Conservation (phyloP, 1,140 invertebrate species). For the Drosophila simulans region DNA sequence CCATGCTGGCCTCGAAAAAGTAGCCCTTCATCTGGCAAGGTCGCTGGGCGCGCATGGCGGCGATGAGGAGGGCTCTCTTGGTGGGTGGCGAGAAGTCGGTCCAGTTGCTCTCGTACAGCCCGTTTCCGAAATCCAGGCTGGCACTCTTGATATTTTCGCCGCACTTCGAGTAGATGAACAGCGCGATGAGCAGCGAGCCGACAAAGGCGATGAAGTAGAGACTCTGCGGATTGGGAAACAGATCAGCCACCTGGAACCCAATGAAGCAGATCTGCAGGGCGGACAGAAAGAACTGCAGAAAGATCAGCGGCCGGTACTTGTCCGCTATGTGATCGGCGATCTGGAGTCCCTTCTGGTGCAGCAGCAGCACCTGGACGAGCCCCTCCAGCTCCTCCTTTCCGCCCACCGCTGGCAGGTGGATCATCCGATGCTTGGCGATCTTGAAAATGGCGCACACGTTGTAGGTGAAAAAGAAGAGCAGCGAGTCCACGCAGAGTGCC, state of each 20-base stretch:
- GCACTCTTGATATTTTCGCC: slow-evolving; percentile 69
- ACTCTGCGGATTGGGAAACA: slow-evolving; percentile 58
- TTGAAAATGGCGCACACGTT: slow-evolving; percentile 71
- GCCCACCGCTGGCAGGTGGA: slow-evolving; percentile 30
- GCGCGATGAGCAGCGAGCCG: slow-evolving; percentile 58
- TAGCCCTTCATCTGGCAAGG: slow-evolving; percentile 66
- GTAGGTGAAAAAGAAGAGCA: slow-evolving; percentile 67
- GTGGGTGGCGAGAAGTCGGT: slow-evolving; percentile 48
- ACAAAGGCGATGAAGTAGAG: slow-evolving; percentile 64
- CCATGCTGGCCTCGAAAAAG: slow-evolving; percentile 71
- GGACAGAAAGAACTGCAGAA: slow-evolving; percentile 65
- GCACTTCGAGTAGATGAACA: slow-evolving; percentile 71
- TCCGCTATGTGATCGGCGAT: slow-evolving; percentile 51
- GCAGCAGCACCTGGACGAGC: slow-evolving; percentile 41
- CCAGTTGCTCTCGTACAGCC: slow-evolving; percentile 60
- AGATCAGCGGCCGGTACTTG: slow-evolving; percentile 49
- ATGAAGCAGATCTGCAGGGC: slow-evolving; percentile 66
- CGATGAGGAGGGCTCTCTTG: slow-evolving; percentile 39
- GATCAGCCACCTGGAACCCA: slow-evolving; percentile 65
- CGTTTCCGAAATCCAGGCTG: slow-evolving; percentile 56
- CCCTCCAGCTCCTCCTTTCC: slow-evolving; percentile 23
- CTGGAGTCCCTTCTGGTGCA: slow-evolving; percentile 58
- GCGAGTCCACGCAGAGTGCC: slow-evolving; percentile 62
- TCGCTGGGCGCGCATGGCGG: slow-evolving; percentile 59
- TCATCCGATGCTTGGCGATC: slow-evolving; percentile 62